A percentile compares a stretch with the other conserved stretches of the same genome.
Conservation (phyloP, 2,888 invertebrate species). For the Crematogaster levior region DNA sequence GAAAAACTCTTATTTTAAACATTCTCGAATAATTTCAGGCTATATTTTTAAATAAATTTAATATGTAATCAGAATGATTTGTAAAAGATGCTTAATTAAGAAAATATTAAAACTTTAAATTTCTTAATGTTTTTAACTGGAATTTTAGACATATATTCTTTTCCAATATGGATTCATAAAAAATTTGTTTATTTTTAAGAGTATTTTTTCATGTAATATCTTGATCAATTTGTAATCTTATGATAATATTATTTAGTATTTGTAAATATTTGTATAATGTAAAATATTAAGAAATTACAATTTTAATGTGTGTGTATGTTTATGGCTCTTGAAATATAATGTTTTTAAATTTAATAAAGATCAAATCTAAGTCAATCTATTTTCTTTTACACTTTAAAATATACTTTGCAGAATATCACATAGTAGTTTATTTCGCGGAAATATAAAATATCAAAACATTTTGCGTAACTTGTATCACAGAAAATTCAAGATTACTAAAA, state of each 20-base stretch:
- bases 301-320: not conserved
- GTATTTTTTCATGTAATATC: not conserved
- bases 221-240: not conserved
- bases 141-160: no score
- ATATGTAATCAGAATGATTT: not conserved
- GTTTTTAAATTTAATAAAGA: slow-evolving; percentile 1
- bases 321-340: not conserved
- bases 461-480: not conserved
- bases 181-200: not conserved
- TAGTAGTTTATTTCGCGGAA: slow-evolving; percentile 10
- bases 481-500: slow-evolving; percentile 5
- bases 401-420: not conserved
- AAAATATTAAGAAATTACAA: not conserved
- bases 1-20: not conserved
- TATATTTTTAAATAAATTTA: not conserved
- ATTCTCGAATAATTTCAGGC: not conserved
- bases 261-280: not conserved
- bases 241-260: not conserved
- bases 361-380: not conserved
- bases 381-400: not conserved
- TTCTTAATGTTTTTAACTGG: not conserved
- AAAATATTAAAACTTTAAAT: not conserved
- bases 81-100: not conserved
- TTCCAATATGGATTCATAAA: no score
- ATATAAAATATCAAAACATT: slow-evolving; percentile 17